phyloP scores from a whole-genome alignment of 2,888 invertebrate species.

The Ctenicera cuprea region DNA sequence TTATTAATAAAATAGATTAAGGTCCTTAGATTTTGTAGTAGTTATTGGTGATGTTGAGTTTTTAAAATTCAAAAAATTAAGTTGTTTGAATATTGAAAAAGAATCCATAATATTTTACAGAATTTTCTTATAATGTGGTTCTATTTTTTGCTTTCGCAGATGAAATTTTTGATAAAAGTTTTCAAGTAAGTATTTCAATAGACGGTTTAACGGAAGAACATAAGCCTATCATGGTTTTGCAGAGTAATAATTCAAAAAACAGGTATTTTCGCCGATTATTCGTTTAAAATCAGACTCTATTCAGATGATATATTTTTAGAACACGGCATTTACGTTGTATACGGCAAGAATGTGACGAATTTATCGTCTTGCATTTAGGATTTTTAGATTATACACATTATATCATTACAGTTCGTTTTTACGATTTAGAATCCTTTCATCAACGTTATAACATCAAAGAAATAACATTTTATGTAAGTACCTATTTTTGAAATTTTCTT shows the following conservation, averaged over 20 bases:
- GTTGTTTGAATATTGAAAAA: no score
- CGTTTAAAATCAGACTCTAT: neutral
- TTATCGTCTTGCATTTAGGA: conserved; percentile 92
- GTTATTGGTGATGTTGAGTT: no score
- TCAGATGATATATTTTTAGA: conserved; percentile 71
- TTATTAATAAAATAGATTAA: no score
- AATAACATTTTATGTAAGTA: conserved; percentile 89
- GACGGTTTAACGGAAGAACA: conserved; percentile 88
- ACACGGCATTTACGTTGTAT: conserved; percentile 89
- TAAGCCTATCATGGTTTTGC: conserved; percentile 80
- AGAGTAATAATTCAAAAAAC: conserved; percentile 81
- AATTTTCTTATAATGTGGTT: no score
- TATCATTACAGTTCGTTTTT: conserved; percentile 88
- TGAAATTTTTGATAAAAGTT: conserved; percentile 92
- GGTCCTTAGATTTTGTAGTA: no score
- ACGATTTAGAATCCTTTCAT: conserved; percentile 89
- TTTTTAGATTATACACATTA: conserved; percentile 93
- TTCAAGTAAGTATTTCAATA: conserved; percentile 89
- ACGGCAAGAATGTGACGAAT: conserved; percentile 88
- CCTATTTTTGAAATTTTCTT: neutral
- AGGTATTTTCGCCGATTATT: conserved; percentile 73
- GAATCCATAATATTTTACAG: no score
- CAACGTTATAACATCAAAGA: conserved; percentile 89
- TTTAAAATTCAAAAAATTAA: no score
- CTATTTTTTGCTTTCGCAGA: conserved; percentile 80